Evolutionary conservation across 2,113 vertebrate species (phyloP).

Genomic region (Malurus elegans): DNA sequence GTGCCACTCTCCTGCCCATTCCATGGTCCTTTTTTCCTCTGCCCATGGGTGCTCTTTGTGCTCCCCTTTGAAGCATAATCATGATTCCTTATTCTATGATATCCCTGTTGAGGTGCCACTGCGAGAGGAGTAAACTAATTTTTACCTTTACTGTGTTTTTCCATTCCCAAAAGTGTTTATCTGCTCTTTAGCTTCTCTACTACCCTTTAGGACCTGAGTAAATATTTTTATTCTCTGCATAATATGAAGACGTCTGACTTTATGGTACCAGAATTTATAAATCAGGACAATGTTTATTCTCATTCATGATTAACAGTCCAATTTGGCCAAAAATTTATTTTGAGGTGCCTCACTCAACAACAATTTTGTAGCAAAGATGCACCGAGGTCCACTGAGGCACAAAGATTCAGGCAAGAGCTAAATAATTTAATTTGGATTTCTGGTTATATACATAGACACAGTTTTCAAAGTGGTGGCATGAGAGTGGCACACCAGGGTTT

Average conservation of each 20-base stretch:
- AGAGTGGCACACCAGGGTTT: background rate
- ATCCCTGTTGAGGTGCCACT: background rate
- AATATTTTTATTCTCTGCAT: background rate
- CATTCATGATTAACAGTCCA: background rate
- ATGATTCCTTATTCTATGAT: background rate
- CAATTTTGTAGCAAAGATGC: background rate
- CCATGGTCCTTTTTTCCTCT: background rate
- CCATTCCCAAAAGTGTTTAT: background rate
- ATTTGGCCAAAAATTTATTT: background rate
- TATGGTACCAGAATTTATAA: background rate
- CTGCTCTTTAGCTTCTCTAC: background rate
- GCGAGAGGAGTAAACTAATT: background rate
- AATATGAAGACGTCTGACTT: background rate
- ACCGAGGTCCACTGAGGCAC: background rate
- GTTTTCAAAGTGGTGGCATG: background rate
- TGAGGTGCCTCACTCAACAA: background rate
- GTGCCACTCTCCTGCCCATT: background rate
- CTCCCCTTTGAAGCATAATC: background rate
- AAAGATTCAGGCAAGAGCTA: background rate
- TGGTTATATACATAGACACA: background rate
- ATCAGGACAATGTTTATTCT: background rate
- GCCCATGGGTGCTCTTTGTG: background rate
- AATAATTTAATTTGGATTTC: background rate
- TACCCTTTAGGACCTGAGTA: background rate
- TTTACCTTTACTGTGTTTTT: background rate